Base-by-base conservation (phyloP, 1,140 invertebrate species). In the Camponotus vicinus region DNA sequence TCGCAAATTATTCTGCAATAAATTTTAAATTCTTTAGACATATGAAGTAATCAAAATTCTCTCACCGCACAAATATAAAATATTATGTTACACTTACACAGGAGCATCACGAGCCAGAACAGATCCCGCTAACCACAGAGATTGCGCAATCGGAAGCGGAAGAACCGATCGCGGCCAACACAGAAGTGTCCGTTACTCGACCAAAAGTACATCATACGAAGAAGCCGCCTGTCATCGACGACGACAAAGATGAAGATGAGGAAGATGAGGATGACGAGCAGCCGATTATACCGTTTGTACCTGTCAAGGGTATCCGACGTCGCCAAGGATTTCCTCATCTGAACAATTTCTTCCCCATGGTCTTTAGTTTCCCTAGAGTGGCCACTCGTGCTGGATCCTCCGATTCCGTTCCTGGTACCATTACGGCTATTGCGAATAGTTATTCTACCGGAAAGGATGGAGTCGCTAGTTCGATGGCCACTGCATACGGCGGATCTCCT, bases 371-470 rank as follows among this genome's bases (percentile, higher is more conserved):
- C 70, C 95, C 94, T 1, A 90, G 92, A 21, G 77, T 57, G 0
- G 84, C 90, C 0, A 80, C 90, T 3, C 88, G 93, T 49, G 76
- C 88, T 42, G 92, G 89, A 34, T 91, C 90, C 0, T 76, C 92
- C 3, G 91, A 90, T 7, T 89, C 92, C 2, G 61, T 83, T 1
- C 93, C 94, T 34, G 94, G 94, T 18, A 77, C 92, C 1, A 93
- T 95, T 5, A 95, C 95, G 0, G 95, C 95, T 0, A 94, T 96
- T 9, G 96, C 96, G 7, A 96, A 96, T 85, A 96, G 95, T 90
- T 96, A 95, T 71, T 96, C 95, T 18, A 95, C 95, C 52, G 93
- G 93, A 3, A 95, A 93, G 85, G 92, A 95, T n/a, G 95, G 95
- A 2, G 92, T 96, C 13, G 96, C 95, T 1, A 95, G 94, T 78